phyloP scores from a whole-genome alignment of 2,888 invertebrate species.

The Orthonychiurus folsomi region DNA sequence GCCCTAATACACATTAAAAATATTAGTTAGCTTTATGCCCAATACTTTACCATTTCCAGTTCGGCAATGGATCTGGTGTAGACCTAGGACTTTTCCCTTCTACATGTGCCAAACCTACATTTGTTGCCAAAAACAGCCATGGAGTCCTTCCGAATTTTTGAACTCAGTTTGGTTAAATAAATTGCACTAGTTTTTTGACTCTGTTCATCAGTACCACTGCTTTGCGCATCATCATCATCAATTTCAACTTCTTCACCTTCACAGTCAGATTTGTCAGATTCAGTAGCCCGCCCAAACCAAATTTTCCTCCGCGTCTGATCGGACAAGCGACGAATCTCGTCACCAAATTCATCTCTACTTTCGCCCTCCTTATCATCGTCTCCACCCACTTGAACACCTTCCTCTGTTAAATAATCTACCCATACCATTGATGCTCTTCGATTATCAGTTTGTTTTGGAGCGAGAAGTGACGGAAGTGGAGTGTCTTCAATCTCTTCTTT shows the following conservation, averaged over 20 bases:
- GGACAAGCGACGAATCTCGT: background rate
- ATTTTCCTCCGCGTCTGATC: slow-evolving; percentile 6
- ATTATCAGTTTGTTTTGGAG: slow-evolving; percentile 12
- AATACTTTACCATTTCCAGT: background rate
- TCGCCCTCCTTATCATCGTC: slow-evolving; percentile 18
- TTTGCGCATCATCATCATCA: background rate
- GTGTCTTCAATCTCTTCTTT: background rate
- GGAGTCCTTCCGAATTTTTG: too few species aligned
- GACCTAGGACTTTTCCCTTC: background rate
- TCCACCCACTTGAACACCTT: slow-evolving; percentile 17
- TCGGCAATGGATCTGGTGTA: background rate
- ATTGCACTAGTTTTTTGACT: too few species aligned
- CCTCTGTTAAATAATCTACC: slow-evolving; percentile 29
- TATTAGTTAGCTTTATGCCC: too few species aligned
- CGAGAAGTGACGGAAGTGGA: background rate
- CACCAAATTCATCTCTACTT: slow-evolving; percentile 7
- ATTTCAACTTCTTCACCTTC: background rate
- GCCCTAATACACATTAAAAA: too few species aligned
- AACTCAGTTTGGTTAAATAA: too few species aligned
- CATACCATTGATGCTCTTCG: slow-evolving; percentile 26
- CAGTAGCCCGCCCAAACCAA: slow-evolving; percentile 3
- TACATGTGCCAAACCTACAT: too few species aligned
- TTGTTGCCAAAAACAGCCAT: too few species aligned
- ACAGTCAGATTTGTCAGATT: background rate
- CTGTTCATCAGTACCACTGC: too few species aligned